Conservation (phyloP, 2,888 invertebrate species). For the Catocala sponsa region DNA sequence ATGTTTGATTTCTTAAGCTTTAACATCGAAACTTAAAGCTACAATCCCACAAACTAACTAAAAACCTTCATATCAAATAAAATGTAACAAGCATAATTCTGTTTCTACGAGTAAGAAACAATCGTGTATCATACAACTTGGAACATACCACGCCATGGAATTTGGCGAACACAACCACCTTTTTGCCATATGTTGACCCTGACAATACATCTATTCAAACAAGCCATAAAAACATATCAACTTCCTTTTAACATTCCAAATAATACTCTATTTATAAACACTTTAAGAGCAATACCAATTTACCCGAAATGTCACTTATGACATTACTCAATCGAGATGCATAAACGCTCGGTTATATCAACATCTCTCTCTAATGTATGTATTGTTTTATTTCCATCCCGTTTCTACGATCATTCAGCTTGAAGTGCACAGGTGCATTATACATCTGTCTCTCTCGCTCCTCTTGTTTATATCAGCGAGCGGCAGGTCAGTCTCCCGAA, state of each 20-base stretch:
- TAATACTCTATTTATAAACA: conserved; percentile 18
- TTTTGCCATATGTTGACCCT: conserved; percentile 87
- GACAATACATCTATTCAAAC: conserved; percentile 71
- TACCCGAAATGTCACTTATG: conserved; percentile 49
- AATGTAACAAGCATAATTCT: neutral
- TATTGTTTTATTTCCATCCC: conserved; percentile 79
- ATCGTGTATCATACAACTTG: conserved; percentile 55
- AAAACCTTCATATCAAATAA: conserved; percentile 1
- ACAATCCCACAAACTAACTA: no score
- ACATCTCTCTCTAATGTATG: conserved; percentile 71
- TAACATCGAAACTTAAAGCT: no score
- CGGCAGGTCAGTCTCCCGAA: conserved; percentile 72
- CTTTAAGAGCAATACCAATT: conserved; percentile 43
- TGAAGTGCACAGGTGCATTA: conserved; percentile 84
- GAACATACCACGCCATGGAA: conserved; percentile 60
- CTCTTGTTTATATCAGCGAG: conserved; percentile 63
- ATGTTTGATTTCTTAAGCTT: no score
- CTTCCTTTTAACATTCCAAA: conserved; percentile 24
- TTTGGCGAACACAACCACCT: conserved; percentile 71
- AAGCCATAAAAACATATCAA: conserved; percentile 40
- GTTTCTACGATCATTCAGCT: conserved; percentile 76
- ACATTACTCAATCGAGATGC: conserved; percentile 41
- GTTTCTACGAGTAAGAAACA: conserved; percentile 27
- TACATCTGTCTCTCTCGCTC: conserved; percentile 74
- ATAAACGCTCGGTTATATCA: conserved; percentile 54